Conservation (phyloP, 2,888 invertebrate genomes). For the Amiota minor region DNA sequence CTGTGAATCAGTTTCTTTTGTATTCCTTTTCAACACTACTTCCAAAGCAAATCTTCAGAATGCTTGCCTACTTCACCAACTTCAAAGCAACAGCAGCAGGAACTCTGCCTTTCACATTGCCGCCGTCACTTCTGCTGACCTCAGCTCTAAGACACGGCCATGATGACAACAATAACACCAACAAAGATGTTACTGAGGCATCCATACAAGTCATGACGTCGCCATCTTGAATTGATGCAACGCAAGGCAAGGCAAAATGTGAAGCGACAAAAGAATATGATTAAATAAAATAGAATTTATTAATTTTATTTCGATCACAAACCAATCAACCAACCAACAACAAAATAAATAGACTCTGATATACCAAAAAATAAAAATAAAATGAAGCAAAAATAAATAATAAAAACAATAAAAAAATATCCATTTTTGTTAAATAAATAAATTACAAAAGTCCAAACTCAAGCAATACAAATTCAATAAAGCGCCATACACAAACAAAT, state of each 20-base stretch:
- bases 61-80: conserved; percentile 25
- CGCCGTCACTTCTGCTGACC: conserved; percentile 5
- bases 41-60: neutral
- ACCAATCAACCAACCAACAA: conserved; percentile 48
- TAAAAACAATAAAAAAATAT: neutral
- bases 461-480: conserved; percentile 41
- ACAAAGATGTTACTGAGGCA: neutral
- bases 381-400: conserved; percentile 45
- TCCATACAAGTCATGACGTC: conserved; percentile 33
- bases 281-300: conserved; percentile 63
- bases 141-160: conserved; percentile 29
- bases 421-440: conserved; percentile 49
- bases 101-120: conserved; percentile 14
- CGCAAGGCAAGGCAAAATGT: conserved; percentile 28
- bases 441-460: neutral
- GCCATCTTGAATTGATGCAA: conserved; percentile 57
- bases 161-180: neutral
- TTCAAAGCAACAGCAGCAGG: conserved; percentile 3
- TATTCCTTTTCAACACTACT: neutral
- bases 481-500: conserved; percentile 39
- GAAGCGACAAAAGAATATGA: conserved; percentile 67
- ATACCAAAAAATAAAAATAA: conserved; percentile 11
- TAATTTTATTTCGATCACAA: conserved; percentile 50
- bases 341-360: conserved; percentile 48
- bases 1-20: neutral